A percentile compares a stretch with the other conserved stretches of the same genome.
Conservation (phyloP, 1,140 invertebrate genomes). For the Whitmania pigra region DNA sequence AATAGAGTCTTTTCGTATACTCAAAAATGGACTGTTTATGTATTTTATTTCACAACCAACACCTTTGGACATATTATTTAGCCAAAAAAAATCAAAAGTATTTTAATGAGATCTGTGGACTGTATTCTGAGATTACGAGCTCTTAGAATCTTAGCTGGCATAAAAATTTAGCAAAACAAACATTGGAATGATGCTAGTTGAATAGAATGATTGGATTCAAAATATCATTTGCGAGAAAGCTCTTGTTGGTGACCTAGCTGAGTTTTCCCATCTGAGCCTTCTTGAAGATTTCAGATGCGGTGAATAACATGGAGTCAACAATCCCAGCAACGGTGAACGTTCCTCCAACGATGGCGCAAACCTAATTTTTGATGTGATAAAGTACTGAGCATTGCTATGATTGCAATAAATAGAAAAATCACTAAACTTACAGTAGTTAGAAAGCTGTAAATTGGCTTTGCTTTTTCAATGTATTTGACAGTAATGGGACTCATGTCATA, state of each 20-base stretch:
- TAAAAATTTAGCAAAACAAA: no score
- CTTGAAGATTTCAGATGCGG: slow-evolving; percentile 49
- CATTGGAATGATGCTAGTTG: no score
- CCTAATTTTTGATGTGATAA: slow-evolving; percentile 32
- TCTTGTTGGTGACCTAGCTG: slow-evolving; percentile 29
- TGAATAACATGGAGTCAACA: slow-evolving; percentile 52
- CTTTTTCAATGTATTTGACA: slow-evolving; percentile 49
- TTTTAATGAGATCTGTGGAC: not conserved
- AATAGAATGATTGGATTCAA: no score
- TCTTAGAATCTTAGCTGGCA: no score
- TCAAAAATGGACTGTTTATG: no score
- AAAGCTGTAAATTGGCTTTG: slow-evolving; percentile 51
- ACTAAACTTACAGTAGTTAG: slow-evolving; percentile 48
- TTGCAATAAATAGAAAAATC: slow-evolving; percentile 4
- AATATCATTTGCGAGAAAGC: no score
- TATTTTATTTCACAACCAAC: not conserved
- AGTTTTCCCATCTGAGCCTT: slow-evolving; percentile 46
- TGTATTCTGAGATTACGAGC: no score
- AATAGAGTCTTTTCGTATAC: no score
- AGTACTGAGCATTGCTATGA: not conserved
- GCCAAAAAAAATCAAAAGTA: not conserved
- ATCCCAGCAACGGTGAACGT: slow-evolving; percentile 57
- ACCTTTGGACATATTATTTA: not conserved
- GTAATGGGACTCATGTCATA: slow-evolving; percentile 54
- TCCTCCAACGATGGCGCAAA: slow-evolving; percentile 58